phyloP scores from a whole-genome alignment of 2,113 vertebrate genomes.

The Otus sunia region DNA sequence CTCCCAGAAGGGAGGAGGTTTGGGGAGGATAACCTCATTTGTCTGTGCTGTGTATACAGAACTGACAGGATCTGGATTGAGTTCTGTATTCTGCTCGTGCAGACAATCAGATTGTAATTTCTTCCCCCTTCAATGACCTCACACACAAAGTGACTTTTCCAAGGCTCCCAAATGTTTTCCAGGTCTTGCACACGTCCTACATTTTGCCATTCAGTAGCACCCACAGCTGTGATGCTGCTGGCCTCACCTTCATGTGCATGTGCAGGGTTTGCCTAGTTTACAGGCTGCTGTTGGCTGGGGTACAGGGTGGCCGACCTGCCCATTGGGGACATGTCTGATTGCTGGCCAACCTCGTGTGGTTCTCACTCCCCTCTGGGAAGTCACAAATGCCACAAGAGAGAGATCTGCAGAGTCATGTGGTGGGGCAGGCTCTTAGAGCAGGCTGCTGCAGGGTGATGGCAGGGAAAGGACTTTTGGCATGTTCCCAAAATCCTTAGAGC shows the following conservation, averaged over 20 bases:
- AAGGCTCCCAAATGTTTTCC: not conserved
- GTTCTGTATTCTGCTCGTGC: not conserved
- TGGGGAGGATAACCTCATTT: not conserved
- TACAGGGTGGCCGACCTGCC: not conserved
- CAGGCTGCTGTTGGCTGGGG: not conserved
- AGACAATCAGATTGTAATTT: not conserved
- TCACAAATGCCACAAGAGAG: not conserved
- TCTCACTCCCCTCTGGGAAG: not conserved
- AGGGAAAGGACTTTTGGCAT: not conserved
- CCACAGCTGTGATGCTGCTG: not conserved
- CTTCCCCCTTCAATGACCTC: not conserved
- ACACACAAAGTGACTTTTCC: not conserved
- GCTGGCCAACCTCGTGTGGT: not conserved
- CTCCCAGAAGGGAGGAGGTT: not conserved
- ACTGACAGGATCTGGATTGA: not conserved
- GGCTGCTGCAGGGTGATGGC: not conserved
- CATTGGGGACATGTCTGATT: fast-evolving
- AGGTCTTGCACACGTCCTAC: not conserved
- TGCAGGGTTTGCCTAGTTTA: not conserved
- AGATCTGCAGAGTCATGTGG: fast-evolving
- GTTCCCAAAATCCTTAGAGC: not conserved
- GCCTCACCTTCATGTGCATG: not conserved
- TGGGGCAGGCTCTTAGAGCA: not conserved
- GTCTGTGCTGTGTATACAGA: not conserved
- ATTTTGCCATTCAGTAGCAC: not conserved